Conservation (phyloP, 2,888 invertebrate genomes). For the Agonum fuliginosum region DNA sequence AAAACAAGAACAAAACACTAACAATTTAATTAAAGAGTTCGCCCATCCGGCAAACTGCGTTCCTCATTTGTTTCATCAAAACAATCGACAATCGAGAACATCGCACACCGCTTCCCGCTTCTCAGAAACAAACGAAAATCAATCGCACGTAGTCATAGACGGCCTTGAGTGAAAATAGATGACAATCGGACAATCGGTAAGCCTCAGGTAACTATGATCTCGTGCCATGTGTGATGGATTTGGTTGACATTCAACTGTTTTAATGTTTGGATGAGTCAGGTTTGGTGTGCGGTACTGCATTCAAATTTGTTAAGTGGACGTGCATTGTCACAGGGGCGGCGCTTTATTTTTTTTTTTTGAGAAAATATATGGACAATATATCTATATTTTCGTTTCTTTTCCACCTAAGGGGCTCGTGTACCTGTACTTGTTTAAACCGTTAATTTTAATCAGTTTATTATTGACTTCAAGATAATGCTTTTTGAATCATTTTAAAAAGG, state of each 20-base stretch:
- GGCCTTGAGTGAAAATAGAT: constrained; percentile 20
- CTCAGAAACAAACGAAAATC: constrained; percentile 45
- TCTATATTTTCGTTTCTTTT: too few species aligned
- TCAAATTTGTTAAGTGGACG: constrained; percentile 1
- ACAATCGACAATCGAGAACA: constrained; percentile 5
- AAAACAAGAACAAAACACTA: constrained; percentile 37
- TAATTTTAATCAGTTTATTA: too few species aligned
- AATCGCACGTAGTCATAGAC: constrained; percentile 19
- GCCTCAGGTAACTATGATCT: constrained; percentile 4
- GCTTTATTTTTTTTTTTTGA: background rate
- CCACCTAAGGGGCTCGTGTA: too few species aligned
- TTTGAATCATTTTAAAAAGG: too few species aligned
- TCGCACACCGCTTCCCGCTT: background rate
- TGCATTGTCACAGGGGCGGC: background rate
- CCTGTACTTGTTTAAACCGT: too few species aligned
- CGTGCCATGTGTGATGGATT: constrained; percentile 21
- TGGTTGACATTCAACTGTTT: constrained; percentile 22
- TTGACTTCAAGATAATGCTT: too few species aligned
- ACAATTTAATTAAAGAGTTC: constrained; percentile 42
- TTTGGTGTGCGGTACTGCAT: background rate
- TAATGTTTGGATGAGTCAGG: constrained; percentile 39
- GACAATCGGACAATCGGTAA: constrained; percentile 26
- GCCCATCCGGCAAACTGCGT: constrained; percentile 43
- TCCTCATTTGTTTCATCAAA: constrained; percentile 40
- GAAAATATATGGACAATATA: too few species aligned